Evolutionary conservation across 2,888 invertebrate genomes (phyloP), one percentile per base, ranked within the genome.

Genomic region (Brassicogethes aeneus): DNA sequence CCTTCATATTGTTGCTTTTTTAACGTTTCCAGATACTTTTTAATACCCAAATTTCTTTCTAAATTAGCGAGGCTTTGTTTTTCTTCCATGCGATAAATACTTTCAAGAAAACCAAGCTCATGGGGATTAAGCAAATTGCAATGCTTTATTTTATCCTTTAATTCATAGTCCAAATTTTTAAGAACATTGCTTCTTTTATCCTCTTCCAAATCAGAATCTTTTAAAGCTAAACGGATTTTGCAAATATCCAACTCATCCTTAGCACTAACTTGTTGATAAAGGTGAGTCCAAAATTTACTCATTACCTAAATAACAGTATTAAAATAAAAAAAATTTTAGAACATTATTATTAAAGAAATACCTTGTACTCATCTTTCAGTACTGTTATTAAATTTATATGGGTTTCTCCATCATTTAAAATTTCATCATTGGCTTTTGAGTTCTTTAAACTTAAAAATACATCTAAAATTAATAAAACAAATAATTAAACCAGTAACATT

Each of bases 241-340:
- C 81, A 81, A 77, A 85, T 84, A 53, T 76, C 74, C 34, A 86
- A 59, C 64, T 87, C 86, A 64, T 87, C 86, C 42, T 76, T 71
- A 1, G 80, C 78, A 40, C 79, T 72, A 31, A 70, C 61, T 49
- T 65, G 64, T 41, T 59, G 60, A 43, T 66, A 59, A 17, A 69
- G 47, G 37, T 56, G 57, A n/a, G 65, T 68, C 68, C 69, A 70
- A 17, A 67, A 48, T 46, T 59, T 64, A 34, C 69, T 52, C 34
- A 66, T 44, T 50, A 65, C 66, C 62, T 63, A 41, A 39, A 16
- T 38, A 39, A 68, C 40, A 35, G 37, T 23, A 32, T 13, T 1
- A 34, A 38, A 42, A 15, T 32, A 17, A 10, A 37, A 16, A 40
- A 29, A 23, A 16, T 23, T 10, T n/a, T 17, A 29, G 5, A 37